phyloP scores from a whole-genome alignment of 2,797 vertebrate species.

The Danio aesculapii region DNA sequence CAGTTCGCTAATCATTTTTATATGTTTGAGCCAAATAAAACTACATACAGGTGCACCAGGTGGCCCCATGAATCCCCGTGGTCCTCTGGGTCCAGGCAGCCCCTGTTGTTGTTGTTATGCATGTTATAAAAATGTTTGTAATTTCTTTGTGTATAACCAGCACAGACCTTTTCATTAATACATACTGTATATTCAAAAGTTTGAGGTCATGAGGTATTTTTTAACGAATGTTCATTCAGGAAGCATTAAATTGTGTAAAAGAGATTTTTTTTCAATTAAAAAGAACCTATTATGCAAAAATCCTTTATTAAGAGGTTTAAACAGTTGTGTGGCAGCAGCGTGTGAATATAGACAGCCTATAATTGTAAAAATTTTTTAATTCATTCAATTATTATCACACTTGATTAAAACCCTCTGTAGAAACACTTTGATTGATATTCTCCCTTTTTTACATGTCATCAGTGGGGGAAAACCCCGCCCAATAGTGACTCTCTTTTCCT shows the following conservation, averaged over 20 bases:
- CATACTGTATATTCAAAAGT: background rate
- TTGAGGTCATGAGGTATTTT: background rate
- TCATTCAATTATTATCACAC: too few relatives aligned
- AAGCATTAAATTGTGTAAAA: background rate
- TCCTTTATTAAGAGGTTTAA: too few relatives aligned
- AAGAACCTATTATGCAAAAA: too few relatives aligned
- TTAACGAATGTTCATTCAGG: background rate
- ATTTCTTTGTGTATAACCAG: background rate
- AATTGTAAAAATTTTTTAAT: too few relatives aligned
- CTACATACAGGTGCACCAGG: constrained; percentile 72
- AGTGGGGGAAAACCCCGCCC: too few relatives aligned
- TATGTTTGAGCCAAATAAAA: background rate
- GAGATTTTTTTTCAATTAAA: background rate
- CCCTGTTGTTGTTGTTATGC: constrained; percentile 67
- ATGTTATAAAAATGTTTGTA: background rate
- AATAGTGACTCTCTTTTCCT: too few relatives aligned
- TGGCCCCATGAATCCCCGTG: constrained; percentile 72
- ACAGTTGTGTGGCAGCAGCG: too few relatives aligned
- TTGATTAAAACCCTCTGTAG: too few relatives aligned
- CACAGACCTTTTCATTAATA: background rate
- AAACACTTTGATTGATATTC: too few relatives aligned
- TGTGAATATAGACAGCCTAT: too few relatives aligned
- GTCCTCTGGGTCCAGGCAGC: constrained; percentile 74
- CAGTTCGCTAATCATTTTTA: background rate
- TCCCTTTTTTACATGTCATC: too few relatives aligned